Conservation (phyloP, 2,888 invertebrate species). For the Drosophila aldrichi region DNA sequence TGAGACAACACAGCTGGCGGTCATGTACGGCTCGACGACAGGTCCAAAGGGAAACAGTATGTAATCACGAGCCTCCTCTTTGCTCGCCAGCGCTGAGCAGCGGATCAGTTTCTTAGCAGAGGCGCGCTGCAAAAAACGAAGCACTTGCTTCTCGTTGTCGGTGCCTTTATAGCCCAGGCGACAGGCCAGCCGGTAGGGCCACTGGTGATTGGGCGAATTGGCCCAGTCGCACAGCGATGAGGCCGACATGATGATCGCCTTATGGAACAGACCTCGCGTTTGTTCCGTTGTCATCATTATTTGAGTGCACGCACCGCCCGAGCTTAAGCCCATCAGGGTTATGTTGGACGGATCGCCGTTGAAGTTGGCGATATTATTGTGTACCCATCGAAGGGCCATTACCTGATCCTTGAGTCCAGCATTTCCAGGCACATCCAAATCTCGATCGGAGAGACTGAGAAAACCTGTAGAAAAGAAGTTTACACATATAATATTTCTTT, state of each 20-base stretch:
- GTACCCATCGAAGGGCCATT: too few relatives aligned
- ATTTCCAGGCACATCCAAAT: too few relatives aligned
- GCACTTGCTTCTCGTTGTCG: conserved; percentile 83
- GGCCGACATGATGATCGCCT: conserved; percentile 83
- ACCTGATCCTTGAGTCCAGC: too few relatives aligned
- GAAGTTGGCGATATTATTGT: too few relatives aligned
- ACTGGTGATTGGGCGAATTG: conserved; percentile 62
- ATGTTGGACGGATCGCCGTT: conserved; percentile 85
- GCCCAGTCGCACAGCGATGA: conserved; percentile 80
- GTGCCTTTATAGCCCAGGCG: conserved; percentile 81
- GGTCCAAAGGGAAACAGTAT: conserved; percentile 79
- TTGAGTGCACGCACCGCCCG: conserved; percentile 85
- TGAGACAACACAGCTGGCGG: conserved; percentile 72
- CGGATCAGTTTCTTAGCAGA: conserved; percentile 52
- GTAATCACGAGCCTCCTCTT: conserved; percentile 68
- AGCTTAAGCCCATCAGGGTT: conserved; percentile 86
- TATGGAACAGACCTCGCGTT: conserved; percentile 84
- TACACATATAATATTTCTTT: too few relatives aligned
- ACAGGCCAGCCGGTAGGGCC: conserved; percentile 80
- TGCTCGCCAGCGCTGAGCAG: conserved; percentile 58
- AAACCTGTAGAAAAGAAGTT: too few relatives aligned
- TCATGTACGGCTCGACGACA: conserved; percentile 80
- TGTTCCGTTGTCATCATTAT: conserved; percentile 85
- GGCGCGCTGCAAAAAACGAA: conserved; percentile 63
- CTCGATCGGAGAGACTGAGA: too few relatives aligned